Evolutionary conservation across 2,113 vertebrate genomes (phyloP).

Genomic region (Probosciger aterrimus): DNA sequence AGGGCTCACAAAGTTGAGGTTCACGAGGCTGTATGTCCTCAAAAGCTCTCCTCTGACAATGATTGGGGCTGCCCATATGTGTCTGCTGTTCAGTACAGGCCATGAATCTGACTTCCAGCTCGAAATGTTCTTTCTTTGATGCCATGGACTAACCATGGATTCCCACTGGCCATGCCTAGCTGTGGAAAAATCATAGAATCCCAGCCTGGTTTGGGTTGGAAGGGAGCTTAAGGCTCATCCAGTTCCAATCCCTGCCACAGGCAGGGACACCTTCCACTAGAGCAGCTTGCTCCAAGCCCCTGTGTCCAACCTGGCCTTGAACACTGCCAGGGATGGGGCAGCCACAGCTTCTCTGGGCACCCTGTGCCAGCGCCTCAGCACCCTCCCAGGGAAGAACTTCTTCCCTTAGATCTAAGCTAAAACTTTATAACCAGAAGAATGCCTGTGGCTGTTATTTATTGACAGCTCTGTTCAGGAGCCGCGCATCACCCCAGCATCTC

Average conservation of each 20-base stretch:
- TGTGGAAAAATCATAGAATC: not conserved
- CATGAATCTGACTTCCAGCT: not conserved
- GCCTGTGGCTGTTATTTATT: not conserved
- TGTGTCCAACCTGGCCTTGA: no score
- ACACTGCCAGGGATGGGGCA: no score
- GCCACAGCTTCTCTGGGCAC: not conserved
- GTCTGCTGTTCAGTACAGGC: not conserved
- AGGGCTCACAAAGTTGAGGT: not conserved
- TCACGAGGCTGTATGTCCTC: not conserved
- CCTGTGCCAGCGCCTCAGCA: not conserved
- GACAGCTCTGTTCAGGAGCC: not conserved
- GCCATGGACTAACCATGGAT: not conserved
- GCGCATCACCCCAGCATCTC: not conserved
- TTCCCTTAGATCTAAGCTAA: not conserved
- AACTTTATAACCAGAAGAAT: not conserved
- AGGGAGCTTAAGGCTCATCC: not conserved
- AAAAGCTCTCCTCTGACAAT: not conserved
- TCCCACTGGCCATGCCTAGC: not conserved
- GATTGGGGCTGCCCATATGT: not conserved
- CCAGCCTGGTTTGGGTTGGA: not conserved
- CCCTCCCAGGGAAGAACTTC: not conserved
- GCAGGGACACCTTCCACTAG: not conserved
- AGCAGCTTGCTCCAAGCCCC: not conserved
- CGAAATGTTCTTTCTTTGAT: not conserved
- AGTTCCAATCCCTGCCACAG: rapidly evolving